Evolutionary conservation across 1,140 invertebrate genomes (phyloP).

Genomic region (Glossosoma conforme): DNA sequence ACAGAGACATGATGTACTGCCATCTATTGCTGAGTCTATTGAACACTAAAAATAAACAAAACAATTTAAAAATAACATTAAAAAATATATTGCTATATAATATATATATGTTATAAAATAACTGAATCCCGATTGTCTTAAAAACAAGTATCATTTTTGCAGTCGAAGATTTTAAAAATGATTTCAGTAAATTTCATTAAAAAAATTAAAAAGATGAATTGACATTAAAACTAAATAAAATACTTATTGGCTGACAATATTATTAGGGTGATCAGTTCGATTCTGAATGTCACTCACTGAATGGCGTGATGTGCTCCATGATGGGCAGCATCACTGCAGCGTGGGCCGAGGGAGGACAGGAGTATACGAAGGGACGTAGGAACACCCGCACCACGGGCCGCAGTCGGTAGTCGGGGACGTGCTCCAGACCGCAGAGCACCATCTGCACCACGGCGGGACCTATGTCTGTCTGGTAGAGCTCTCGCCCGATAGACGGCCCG

Average conservation of each 20-base stretch:
- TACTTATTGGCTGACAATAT: too few species aligned
- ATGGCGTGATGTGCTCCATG: conserved; percentile 67
- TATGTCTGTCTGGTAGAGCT: conserved; percentile 72
- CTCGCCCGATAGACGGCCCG: conserved; percentile 72
- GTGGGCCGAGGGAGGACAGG: conserved; percentile 75
- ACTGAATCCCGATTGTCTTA: too few species aligned
- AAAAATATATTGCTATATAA: too few species aligned
- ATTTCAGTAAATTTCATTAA: too few species aligned
- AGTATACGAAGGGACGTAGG: conserved; percentile 78
- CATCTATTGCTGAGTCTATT: conserved; percentile 71
- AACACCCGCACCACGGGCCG: conserved; percentile 78
- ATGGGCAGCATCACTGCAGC: conserved; percentile 71
- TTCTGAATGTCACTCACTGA: conserved; percentile 58
- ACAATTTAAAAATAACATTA: conserved; percentile 23
- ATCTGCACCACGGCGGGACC: conserved; percentile 55
- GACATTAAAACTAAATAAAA: too few species aligned
- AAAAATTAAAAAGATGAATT: too few species aligned
- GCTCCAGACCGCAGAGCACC: conserved; percentile 63
- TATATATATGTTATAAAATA: too few species aligned
- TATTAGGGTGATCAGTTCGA: too few species aligned
- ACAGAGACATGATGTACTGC: conserved; percentile 69
- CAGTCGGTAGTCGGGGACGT: conserved; percentile 79
- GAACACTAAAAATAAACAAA: conserved; percentile 56
- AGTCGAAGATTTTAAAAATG: too few species aligned
- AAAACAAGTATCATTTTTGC: too few species aligned